Evolutionary conservation across 2,888 invertebrate species (phyloP), one percentile per base, ranked within the genome.

Genomic region (Mesorhabditis belari): DNA sequence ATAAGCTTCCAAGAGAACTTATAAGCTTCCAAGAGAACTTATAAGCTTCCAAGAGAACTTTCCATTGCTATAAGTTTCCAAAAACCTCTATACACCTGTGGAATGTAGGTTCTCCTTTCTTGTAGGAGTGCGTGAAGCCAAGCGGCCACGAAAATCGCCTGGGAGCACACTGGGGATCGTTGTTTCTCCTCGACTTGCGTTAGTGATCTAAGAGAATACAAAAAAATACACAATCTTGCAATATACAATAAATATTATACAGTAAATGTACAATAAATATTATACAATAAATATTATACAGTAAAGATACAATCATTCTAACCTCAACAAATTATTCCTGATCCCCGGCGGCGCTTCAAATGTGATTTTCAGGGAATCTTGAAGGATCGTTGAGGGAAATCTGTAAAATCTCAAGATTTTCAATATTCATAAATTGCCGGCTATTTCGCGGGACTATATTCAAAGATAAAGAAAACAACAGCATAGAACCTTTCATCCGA

Each of bases 41-140:
- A n/a, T n/a, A n/a, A n/a, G n/a, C n/a, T n/a, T n/a, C n/a, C 21
- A 21, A 17, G 61, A 5, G 27, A 5, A 61, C 19, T n/a, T 2
- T 28, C 23, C 25, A 19, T 9, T n/a, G n/a, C n/a, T n/a, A n/a
- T n/a, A n/a, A n/a, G n/a, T n/a, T 29, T 23, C 25, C 19, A 5
- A 17, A 17, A 9, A 57, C 53, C 23, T 26, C 0, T 28, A 28
- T 52, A 44, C 24, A 82, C 84, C 80, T 85, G 90, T 0, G 93
- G 93, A 73, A 93, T 90, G 82, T 88, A 96, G 57, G 88, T 90
- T 62, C 95, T 86, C 49, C 98, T 86, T 83, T 98, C 96, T 74
- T 86, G 86, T 57, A 92, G 85, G 17, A 94, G 85, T 0, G 95
- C 92, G 82, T 95, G 93, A 60, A 91, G 85, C 86, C 90, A 89